These are phyloP conservation scores for Lagopus leucura DNA, from an alignment of 2,113 vertebrate genomes.

Conservation along the genomic window DNA sequence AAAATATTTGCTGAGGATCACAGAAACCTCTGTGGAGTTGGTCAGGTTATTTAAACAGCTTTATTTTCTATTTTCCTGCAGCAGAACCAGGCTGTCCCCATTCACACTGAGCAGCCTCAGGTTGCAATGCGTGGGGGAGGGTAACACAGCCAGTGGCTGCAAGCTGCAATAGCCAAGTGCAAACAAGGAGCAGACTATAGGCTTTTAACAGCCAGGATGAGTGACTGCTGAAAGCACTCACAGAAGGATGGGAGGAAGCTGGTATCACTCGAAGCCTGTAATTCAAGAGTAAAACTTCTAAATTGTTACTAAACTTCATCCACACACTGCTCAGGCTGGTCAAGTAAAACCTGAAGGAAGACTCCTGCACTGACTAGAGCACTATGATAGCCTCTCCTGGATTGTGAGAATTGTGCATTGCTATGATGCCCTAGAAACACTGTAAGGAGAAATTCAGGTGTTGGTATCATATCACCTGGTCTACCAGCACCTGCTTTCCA, in stretches of 20 bases:
- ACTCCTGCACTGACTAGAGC: neutral
- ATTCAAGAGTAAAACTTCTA: neutral
- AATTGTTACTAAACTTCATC: neutral
- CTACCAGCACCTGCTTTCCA: neutral
- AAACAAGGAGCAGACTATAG: neutral
- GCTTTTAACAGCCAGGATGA: neutral
- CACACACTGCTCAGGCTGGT: neutral
- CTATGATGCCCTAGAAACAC: neutral
- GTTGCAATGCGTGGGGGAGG: neutral
- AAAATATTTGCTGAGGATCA: slow-evolving; percentile 37
- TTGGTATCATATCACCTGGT: neutral
- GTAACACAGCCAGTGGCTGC: neutral
- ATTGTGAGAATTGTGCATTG: neutral
- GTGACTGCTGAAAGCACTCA: neutral
- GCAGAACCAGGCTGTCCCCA: neutral
- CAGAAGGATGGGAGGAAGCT: neutral
- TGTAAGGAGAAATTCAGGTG: neutral
- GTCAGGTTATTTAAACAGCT: neutral
- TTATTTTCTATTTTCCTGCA: slow-evolving; percentile 12
- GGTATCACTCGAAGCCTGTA: neutral
- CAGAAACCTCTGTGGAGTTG: neutral
- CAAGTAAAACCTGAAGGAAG: neutral
- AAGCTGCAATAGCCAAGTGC: neutral
- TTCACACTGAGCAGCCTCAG: neutral
- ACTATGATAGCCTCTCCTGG: neutral